Percentiles rank a stretch among this genome's conserved stretches.
These are phyloP conservation scores for Heteractis magnifica DNA, from an alignment of 92 coral and sea anemone species.

Conservation along the genomic window DNA sequence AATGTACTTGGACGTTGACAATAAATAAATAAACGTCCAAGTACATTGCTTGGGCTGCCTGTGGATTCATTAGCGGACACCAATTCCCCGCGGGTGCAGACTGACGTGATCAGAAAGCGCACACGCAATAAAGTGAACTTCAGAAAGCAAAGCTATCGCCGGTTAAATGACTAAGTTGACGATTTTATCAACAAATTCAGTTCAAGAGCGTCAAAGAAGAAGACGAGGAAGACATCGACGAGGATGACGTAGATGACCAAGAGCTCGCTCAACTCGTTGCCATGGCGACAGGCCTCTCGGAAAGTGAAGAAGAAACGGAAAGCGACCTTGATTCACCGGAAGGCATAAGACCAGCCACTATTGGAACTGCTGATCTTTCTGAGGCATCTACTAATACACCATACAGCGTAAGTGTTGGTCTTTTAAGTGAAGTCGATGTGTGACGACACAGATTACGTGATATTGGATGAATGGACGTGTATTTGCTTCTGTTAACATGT, in stretches of 20 bases:
- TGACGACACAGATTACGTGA: background rate
- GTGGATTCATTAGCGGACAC: too few species aligned
- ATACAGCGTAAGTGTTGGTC: slow-evolving; percentile 32
- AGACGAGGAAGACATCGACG: slow-evolving; percentile 88
- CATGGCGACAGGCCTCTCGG: slow-evolving; percentile 84
- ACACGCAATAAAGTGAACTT: too few species aligned
- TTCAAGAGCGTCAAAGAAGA: slow-evolving; percentile 82
- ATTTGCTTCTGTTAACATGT: background rate
- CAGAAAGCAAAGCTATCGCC: too few species aligned
- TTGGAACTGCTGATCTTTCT: slow-evolving; percentile 78
- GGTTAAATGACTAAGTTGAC: too few species aligned
- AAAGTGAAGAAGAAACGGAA: slow-evolving; percentile 79
- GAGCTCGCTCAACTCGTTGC: slow-evolving; percentile 95
- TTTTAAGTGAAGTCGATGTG: background rate
- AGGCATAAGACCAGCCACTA: slow-evolving; percentile 59
- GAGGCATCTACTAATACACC: slow-evolving; percentile 68
- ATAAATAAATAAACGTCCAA: too few species aligned
- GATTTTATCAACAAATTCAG: slow-evolving; percentile 24
- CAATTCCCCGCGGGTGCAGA: too few species aligned
- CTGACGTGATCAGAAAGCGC: too few species aligned
- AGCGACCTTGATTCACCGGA: slow-evolving; percentile 53
- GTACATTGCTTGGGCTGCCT: too few species aligned
- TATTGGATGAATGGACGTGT: background rate
- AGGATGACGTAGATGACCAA: slow-evolving; percentile 86
- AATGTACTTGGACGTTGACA: too few species aligned